Evolutionary conservation across 2,888 invertebrate genomes (phyloP).

Genomic region (Macrophya alboannulata): DNA sequence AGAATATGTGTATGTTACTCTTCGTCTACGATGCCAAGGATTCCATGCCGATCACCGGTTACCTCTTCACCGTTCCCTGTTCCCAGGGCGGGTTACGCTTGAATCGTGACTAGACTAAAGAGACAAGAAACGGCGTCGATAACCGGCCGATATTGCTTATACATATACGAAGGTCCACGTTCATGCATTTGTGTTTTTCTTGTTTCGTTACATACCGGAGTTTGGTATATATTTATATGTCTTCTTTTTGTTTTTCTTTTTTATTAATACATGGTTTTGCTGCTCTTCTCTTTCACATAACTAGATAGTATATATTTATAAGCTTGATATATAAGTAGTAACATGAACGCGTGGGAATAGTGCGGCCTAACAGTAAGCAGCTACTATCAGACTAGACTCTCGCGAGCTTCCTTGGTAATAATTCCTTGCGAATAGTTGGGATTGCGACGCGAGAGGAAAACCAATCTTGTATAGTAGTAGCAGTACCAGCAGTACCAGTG

Average conservation of each 20-base stretch:
- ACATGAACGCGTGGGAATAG: conserved; percentile 42
- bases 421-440: conserved; percentile 21
- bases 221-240: background rate
- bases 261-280: too few relatives aligned
- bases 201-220: background rate
- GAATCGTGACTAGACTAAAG: conserved; percentile 21
- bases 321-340: background rate
- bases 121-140: background rate
- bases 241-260: background rate
- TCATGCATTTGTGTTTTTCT: background rate
- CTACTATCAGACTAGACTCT: background rate
- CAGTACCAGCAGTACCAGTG: background rate
- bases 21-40: background rate
- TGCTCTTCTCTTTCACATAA: background rate
- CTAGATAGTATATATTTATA: background rate
- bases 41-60: background rate
- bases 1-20: background rate
- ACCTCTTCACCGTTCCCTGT: background rate
- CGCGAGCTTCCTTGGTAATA: conserved; percentile 16
- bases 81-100: conserved; percentile 36
- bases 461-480: conserved; percentile 23
- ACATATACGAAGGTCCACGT: background rate
- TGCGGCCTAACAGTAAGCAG: conserved; percentile 11
- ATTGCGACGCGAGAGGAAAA: conserved; percentile 33
- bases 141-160: conserved; percentile 3